These are phyloP conservation scores for Anguilla megastoma DNA, from an alignment of 2,797 vertebrate species.

Conservation along the genomic window DNA sequence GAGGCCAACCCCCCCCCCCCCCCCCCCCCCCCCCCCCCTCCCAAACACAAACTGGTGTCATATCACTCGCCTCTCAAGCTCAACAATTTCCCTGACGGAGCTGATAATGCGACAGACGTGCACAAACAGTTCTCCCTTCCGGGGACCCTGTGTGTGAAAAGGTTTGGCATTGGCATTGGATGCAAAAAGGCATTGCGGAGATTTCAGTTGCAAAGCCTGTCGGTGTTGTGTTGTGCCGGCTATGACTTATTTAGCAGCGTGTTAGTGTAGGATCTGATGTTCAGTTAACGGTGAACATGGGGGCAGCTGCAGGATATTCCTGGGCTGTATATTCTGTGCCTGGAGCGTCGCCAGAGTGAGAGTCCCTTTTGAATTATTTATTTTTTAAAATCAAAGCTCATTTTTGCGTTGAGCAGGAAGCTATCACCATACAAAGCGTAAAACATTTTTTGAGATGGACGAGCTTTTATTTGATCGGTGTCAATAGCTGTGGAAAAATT, in stretches of 20 bases:
- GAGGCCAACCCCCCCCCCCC: no score
- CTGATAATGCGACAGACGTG: background rate
- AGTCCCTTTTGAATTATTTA: conserved; percentile 13
- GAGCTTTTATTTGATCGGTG: conserved; percentile 63
- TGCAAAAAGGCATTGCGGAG: background rate
- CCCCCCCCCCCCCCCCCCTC: background rate
- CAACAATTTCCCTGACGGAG: background rate
- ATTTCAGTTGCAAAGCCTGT: background rate
- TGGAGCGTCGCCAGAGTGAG: background rate
- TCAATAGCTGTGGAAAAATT: conserved; percentile 51
- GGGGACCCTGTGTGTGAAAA: background rate
- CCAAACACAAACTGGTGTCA: background rate
- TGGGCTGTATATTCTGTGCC: background rate
- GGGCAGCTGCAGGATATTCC: background rate
- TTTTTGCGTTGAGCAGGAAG: conserved; percentile 59
- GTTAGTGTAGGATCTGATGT: background rate
- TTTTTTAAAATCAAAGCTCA: conserved; percentile 60
- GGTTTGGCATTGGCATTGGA: background rate
- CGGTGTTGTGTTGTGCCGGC: background rate
- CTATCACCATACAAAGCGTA: conserved; percentile 68
- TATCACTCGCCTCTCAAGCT: background rate
- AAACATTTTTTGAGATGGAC: conserved; percentile 57
- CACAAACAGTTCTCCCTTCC: background rate
- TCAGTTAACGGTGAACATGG: conserved; percentile 1
- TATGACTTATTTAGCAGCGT: background rate